Evolutionary conservation across 2,888 invertebrate genomes (phyloP).

Genomic region (Drosophila koepferae): DNA sequence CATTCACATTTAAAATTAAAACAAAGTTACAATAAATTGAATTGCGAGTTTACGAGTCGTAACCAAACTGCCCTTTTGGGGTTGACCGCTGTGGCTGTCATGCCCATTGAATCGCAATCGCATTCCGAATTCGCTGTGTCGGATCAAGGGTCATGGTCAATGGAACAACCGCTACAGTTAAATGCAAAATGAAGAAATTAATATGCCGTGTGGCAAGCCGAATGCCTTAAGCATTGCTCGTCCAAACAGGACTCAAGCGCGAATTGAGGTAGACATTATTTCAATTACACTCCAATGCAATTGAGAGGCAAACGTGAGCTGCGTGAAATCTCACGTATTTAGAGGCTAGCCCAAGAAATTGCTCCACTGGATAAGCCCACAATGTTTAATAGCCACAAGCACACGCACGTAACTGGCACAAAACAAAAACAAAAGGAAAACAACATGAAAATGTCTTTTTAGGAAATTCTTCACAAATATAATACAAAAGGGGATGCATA

Average conservation of each 20-base stretch:
- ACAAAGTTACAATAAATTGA: slow-evolving; percentile 51
- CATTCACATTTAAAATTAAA: slow-evolving; percentile 48
- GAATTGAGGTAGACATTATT: slow-evolving; percentile 47
- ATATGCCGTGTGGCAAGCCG: slow-evolving; percentile 49
- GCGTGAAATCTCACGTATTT: slow-evolving; percentile 32
- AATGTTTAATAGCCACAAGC: slow-evolving; percentile 40
- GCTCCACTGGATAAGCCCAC: slow-evolving; percentile 9
- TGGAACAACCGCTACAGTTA: slow-evolving; percentile 20
- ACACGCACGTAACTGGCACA: slow-evolving; percentile 31
- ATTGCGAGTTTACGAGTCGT: slow-evolving; percentile 51
- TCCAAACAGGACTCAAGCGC: slow-evolving; percentile 4
- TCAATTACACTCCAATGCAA: slow-evolving; percentile 56
- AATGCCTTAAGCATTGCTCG: slow-evolving; percentile 17
- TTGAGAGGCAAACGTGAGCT: slow-evolving; percentile 46
- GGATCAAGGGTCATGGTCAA: slow-evolving; percentile 14
- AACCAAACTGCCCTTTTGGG: slow-evolving; percentile 26
- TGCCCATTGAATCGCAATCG: slow-evolving; percentile 39
- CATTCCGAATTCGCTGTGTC: background rate
- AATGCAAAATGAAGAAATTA: slow-evolving; percentile 60
- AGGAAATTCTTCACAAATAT: slow-evolving; percentile 31
- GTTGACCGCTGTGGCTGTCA: slow-evolving; percentile 15
- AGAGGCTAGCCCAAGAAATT: background rate
- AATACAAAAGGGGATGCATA: slow-evolving; percentile 39
- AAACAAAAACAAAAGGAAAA: slow-evolving; percentile 20
- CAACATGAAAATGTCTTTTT: slow-evolving; percentile 30